Evolutionary conservation across 2,888 invertebrate species (phyloP).

Genomic region (Stenodera caucasica): DNA sequence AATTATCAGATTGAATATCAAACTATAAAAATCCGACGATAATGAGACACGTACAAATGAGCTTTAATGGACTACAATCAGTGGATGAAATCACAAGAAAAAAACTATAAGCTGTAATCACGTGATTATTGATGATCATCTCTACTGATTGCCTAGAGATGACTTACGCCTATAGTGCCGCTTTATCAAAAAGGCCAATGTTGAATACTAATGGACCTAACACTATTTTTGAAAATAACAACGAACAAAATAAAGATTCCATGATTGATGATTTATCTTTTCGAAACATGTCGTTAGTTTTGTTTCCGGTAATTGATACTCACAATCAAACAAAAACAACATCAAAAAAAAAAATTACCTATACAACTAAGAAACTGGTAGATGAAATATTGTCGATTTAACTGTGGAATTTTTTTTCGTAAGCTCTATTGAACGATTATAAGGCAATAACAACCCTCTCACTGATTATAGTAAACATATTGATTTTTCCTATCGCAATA

Average conservation of each 20-base stretch:
- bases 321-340: background rate
- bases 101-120: slow-evolving; percentile 22
- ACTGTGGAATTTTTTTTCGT: background rate
- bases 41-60: slow-evolving; percentile 31
- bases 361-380: too few species aligned
- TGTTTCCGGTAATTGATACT: slow-evolving; percentile 5
- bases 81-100: background rate
- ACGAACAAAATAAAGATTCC: background rate
- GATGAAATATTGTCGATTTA: background rate
- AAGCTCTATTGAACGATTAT: background rate
- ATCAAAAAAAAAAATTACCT: too few species aligned
- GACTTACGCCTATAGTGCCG: slow-evolving; percentile 31
- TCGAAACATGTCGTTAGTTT: background rate
- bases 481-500: slow-evolving; percentile 22
- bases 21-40: slow-evolving; percentile 27
- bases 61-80: slow-evolving; percentile 27
- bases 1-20: slow-evolving; percentile 4
- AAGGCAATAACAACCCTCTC: slow-evolving; percentile 4
- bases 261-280: background rate
- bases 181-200: slow-evolving; percentile 24
- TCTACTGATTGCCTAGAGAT: slow-evolving; percentile 24
- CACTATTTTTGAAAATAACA: background rate
- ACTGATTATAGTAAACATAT: slow-evolving; percentile 18
- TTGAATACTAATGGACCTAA: slow-evolving; percentile 20
- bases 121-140: slow-evolving; percentile 30